These are phyloP conservation scores for Theonella swinhoei DNA, from an alignment of 37 sponge, comb jelly and placozoan genomes.

Conservation along the genomic window DNA sequence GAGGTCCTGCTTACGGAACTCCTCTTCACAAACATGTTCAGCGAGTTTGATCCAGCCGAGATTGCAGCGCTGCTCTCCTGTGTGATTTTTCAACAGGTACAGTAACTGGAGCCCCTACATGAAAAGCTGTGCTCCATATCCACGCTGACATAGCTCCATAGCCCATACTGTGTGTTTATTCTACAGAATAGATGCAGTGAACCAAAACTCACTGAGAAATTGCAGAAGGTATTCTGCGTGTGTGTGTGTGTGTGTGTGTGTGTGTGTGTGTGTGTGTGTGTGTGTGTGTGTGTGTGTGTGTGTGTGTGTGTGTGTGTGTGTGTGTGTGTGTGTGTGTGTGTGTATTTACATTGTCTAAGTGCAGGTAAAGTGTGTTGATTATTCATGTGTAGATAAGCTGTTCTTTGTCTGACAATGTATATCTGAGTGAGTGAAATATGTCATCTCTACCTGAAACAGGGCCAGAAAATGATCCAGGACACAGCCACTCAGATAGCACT, in stretches of 20 bases:
- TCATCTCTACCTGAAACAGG: conserved; percentile 32
- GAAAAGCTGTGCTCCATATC: neutral
- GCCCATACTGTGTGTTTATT: conserved; percentile 7
- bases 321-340: no score
- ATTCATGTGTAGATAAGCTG: no score
- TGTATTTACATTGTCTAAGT: no score
- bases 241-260: no score
- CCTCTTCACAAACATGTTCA: conserved; percentile 83
- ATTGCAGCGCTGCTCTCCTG: conserved; percentile 92
- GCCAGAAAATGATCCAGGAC: conserved; percentile 65
- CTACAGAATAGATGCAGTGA: conserved; percentile 80
- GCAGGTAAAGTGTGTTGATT: no score
- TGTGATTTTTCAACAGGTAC: conserved; percentile 93
- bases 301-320: no score
- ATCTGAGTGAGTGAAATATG: no score
- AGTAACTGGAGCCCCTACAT: neutral
- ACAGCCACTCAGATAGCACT: conserved; percentile 72
- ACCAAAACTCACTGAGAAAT: conserved; percentile 69
- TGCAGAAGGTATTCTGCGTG: conserved; percentile 64
- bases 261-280: no score
- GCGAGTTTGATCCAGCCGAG: conserved; percentile 68
- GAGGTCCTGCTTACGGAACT: conserved; percentile 95
- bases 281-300: no score
- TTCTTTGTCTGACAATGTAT: no score
- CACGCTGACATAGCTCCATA: neutral